Percentiles rank a stretch among this genome's conserved stretches.
Evolutionary conservation across 1,140 invertebrate genomes (phyloP).

Genomic region (Drosophila carrolli): DNA sequence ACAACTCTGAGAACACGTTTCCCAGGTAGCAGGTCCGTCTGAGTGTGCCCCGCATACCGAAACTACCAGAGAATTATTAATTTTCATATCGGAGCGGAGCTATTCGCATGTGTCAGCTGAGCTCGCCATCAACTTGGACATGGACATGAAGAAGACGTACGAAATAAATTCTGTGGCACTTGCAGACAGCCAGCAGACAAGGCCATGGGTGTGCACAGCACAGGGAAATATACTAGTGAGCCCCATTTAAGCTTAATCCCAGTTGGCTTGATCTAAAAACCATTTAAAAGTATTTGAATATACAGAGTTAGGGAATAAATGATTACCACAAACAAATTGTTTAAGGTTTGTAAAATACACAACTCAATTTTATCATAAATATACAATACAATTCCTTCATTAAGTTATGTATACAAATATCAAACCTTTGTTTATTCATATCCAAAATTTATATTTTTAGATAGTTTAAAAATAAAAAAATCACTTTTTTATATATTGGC

Average conservation of each 20-base stretch:
- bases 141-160: constrained; percentile 75
- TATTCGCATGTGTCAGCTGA: constrained; percentile 64
- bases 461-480: not conserved
- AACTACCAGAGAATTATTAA: constrained; percentile 65
- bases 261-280: too few species aligned
- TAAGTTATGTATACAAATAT: too few species aligned
- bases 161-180: constrained; percentile 77
- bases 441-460: too few species aligned
- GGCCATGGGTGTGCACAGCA: constrained; percentile 23
- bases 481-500: too few species aligned
- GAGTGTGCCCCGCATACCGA: constrained; percentile 51
- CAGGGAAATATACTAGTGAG: constrained; percentile 6
- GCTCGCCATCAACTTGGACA: constrained; percentile 38
- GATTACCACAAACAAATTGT: too few species aligned
- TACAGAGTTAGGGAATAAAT: too few species aligned
- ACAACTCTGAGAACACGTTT: constrained; percentile 67
- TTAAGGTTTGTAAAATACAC: too few species aligned
- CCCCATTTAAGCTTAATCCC: too few species aligned
- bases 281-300: too few species aligned
- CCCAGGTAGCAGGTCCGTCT: constrained; percentile 34
- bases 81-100: constrained; percentile 71
- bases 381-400: too few species aligned
- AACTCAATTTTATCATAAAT: too few species aligned
- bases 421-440: too few species aligned
- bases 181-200: constrained; percentile 70